Evolutionary conservation across 2,797 vertebrate genomes (phyloP).

Genomic region (Diceros bicornis): DNA sequence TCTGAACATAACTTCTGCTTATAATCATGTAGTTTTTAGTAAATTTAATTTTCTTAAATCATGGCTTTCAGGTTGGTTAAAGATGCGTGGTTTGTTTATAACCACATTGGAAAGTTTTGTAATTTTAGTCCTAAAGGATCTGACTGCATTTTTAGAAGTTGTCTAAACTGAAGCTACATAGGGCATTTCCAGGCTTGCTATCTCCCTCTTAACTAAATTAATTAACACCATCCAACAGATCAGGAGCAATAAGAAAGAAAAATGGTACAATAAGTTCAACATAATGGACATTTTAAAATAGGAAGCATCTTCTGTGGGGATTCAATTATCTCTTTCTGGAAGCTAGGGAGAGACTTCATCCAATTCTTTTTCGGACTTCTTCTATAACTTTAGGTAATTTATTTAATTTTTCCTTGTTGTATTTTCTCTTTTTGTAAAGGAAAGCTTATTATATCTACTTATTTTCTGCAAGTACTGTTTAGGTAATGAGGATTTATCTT

Average conservation of each 20-base stretch:
- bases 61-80: constrained; percentile 57
- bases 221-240: constrained; percentile 57
- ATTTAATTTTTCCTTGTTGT: constrained; percentile 53
- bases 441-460: not conserved
- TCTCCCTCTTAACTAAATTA: constrained; percentile 60
- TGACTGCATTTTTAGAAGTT: constrained; percentile 70
- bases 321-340: constrained; percentile 50
- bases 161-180: constrained; percentile 25
- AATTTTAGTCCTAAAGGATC: constrained; percentile 49
- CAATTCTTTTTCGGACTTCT: constrained; percentile 1
- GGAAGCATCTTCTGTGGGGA: constrained; percentile 41
- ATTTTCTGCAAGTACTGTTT: not conserved
- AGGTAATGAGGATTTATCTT: constrained; percentile 27
- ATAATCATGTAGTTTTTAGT: constrained; percentile 28
- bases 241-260: constrained; percentile 64
- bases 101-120: constrained; percentile 60
- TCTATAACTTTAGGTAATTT: constrained; percentile 32
- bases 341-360: not conserved
- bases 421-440: constrained; percentile 28
- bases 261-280: constrained; percentile 51
- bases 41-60: constrained; percentile 70
- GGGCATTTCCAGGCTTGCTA: not conserved
- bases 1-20: constrained; percentile 63
- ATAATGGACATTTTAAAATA: constrained; percentile 58
- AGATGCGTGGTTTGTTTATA: constrained; percentile 58